Evolutionary conservation across 1,140 invertebrate species (phyloP), one percentile per base, ranked within the genome.

Genomic region (Orius insidiosus): DNA sequence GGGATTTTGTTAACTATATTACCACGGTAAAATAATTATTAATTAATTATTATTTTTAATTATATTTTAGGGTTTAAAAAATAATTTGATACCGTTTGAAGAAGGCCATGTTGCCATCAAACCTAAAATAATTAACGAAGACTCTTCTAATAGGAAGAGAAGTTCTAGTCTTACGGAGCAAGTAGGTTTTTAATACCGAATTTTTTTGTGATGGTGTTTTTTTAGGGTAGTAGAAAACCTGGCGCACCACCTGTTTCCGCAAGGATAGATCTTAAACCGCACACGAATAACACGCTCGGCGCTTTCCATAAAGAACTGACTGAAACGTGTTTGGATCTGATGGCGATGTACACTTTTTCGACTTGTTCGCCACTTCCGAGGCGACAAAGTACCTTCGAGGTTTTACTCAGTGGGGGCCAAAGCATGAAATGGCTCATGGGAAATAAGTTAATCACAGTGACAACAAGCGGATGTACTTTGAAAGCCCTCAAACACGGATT

Each of bases 281-380:
- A 62, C 10, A 69, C 70, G 16, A 69, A 78, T 54, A 71, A 76
- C 49, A 65, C 63, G n/a, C 56, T 78, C 18, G 68, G 78, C 56
- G 76, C 69, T 50, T 93, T 93, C 64, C 87, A 94, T 64, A 71
- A 79, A 48, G 90, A 97, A 61, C 70, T 96, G 36, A 88, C 85
- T 1, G 90, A 95, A 70, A 94, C 89, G 33, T 93, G 87, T 62
- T 78, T 90, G 37, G 90, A 97, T 67, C 72, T 95, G 47, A 78
- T 95, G 72, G 76, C 84, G 4, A 68, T 88, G 45, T 92, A 94
- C 63, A 80, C 87, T 4, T 90, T 83, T 69, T 84, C 83, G n/a
- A 82, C 80, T 32, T 87, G 79, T 62, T 80, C 83, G 47, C 80
- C 85, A 30, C 62, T 86, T 53, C 85, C 88, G 31, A 81, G 80